Evolutionary conservation across 2,113 vertebrate genomes (phyloP), one percentile per base, ranked within the genome.

Genomic region (Colaptes auratus): DNA sequence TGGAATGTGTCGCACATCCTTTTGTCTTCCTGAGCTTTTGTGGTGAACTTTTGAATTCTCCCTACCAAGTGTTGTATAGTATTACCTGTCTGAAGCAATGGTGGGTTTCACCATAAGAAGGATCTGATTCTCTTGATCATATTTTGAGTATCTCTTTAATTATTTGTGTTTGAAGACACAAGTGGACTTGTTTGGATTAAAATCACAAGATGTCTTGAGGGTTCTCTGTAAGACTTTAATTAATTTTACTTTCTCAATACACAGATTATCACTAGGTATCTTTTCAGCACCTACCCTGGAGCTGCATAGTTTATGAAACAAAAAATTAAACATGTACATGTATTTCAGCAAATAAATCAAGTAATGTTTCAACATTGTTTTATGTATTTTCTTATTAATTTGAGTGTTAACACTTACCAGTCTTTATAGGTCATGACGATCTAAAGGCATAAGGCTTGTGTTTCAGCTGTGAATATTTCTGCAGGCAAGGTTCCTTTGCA

Each of bases 261-360:
- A 66, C 24, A 72, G 27, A 2, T 76, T 95, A 48, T 82, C 13
- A 27, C 1, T 13, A 60, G 5, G 7, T n/a, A 28, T 35, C 16
- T 48, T 92, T 82, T 64, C 36, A 87, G 61, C 11, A 67, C 27
- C 56, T 89, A 11, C 10, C 73, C 59, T 82, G 14, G 15, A 85
- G 75, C 36, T 28, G 5, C 50, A 55, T 39, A 13, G 6, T 65
- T 91, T 93, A 76, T 73, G n/a, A 92, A 86, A 88, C 27, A 23
- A 86, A 91, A 95, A 65, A 39, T 74, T 72, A 72, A 81, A 67
- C 4, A 56, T 19, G 9, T 63, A 6, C 24, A 56, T 82, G 13
- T 50, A 78, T 84, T 87, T 85, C 82, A 89, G 33, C 25, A 93
- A 78, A 92, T 53, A 78, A 75, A 87, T 79, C 21, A 75, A 50